Conservation (phyloP, 2,797 vertebrate genomes). For the Pterois miles region DNA sequence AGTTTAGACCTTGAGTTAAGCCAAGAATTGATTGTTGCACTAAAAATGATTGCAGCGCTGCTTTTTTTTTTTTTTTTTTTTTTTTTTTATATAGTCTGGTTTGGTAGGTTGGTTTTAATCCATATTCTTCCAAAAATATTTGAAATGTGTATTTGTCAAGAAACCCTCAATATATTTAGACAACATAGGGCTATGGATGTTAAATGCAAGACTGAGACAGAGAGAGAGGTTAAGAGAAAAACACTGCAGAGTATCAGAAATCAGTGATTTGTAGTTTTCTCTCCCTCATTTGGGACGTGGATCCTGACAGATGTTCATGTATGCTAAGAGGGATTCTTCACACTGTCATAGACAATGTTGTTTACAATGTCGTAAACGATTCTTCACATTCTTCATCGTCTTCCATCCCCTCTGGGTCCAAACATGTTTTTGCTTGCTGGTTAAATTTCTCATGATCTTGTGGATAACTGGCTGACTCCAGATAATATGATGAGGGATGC, state of each 20-base stretch:
- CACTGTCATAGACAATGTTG: too few species aligned
- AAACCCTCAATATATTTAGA: too few species aligned
- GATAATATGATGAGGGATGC: neutral
- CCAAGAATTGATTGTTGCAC: neutral
- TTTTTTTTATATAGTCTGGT: neutral
- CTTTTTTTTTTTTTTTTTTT: neutral
- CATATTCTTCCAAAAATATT: neutral
- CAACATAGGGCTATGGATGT: neutral
- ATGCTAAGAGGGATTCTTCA: neutral
- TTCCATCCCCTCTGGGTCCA: neutral
- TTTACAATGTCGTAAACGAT: too few species aligned
- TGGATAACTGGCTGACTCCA: neutral
- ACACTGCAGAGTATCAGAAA: neutral
- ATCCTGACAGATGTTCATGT: constrained; percentile 3
- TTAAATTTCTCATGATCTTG: neutral
- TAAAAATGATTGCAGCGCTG: neutral
- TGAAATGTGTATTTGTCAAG: neutral
- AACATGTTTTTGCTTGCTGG: neutral
- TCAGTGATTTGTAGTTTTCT: neutral
- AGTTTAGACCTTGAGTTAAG: neutral
- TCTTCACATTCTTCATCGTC: too few species aligned
- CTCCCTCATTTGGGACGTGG: neutral
- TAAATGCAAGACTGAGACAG: neutral
- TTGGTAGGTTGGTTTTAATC: neutral
- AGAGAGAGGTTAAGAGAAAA: neutral